These are phyloP conservation scores for Clostera curtula DNA, from an alignment of 2,888 invertebrate genomes.

Conservation along the genomic window DNA sequence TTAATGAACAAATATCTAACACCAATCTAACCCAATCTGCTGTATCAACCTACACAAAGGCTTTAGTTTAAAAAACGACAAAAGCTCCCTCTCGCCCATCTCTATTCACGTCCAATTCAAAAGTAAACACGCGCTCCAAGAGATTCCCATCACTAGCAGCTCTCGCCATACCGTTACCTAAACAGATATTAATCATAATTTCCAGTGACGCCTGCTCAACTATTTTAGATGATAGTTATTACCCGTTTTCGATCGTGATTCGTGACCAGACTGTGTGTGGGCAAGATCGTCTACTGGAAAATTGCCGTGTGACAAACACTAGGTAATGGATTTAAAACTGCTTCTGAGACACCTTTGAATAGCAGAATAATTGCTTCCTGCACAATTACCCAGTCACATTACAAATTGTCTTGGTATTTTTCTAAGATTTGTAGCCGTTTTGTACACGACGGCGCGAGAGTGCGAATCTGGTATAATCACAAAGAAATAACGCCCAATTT, in stretches of 20 bases:
- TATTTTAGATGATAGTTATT: conserved; percentile 70
- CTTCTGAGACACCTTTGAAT: conserved; percentile 54
- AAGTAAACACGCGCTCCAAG: conserved; percentile 14
- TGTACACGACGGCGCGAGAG: not conserved
- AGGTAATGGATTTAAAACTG: conserved; percentile 71
- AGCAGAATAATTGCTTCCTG: conserved; percentile 67
- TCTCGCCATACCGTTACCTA: conserved; percentile 57
- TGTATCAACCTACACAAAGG: too few relatives aligned
- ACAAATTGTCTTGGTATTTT: conserved; percentile 34
- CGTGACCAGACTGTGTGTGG: conserved; percentile 67
- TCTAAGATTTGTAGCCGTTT: conserved; percentile 25
- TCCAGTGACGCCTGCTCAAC: conserved; percentile 64
- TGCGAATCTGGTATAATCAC: too few relatives aligned
- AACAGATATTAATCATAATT: conserved; percentile 75
- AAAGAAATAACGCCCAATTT: too few relatives aligned
- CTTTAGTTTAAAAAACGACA: conserved; percentile 7
- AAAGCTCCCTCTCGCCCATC: conserved; percentile 18
- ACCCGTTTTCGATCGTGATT: conserved; percentile 56
- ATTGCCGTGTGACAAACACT: conserved; percentile 65
- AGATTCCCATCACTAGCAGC: conserved; percentile 38
- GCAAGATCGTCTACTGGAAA: conserved; percentile 59
- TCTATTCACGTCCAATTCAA: conserved; percentile 18
- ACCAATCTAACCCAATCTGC: too few relatives aligned
- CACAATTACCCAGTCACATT: conserved; percentile 38
- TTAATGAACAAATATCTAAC: too few relatives aligned